Evolutionary conservation across 2,797 vertebrate genomes (phyloP).

Genomic region (Neosilurus mollespiculum): DNA sequence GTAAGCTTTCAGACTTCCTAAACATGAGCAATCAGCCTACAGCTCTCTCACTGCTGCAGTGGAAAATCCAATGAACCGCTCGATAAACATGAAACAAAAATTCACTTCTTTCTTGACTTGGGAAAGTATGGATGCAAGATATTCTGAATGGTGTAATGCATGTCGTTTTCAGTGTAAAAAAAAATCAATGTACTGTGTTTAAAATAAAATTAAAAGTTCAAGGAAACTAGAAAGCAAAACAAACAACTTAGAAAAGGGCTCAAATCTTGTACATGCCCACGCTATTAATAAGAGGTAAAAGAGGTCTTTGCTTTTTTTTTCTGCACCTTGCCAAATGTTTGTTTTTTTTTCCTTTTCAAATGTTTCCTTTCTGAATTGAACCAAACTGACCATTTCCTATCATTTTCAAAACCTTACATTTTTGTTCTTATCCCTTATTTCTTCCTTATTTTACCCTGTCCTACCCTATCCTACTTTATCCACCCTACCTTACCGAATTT

Average conservation of each 20-base stretch:
- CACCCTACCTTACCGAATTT: no score
- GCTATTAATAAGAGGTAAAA: no score
- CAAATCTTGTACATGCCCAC: not conserved
- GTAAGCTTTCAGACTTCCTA: conserved; percentile 66
- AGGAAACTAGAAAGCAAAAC: not conserved
- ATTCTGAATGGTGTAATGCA: no score
- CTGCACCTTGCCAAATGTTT: not conserved
- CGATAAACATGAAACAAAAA: not conserved
- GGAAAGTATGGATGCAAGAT: not conserved
- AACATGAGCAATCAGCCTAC: not conserved
- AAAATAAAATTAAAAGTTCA: not conserved
- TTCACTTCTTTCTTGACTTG: not conserved
- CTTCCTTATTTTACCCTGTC: no score
- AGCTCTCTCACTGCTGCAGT: not conserved
- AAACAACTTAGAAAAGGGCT: not conserved
- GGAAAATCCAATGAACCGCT: not conserved
- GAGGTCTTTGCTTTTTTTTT: no score
- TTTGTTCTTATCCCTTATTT: not conserved
- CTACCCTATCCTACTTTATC: no score
- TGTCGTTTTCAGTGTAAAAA: no score
- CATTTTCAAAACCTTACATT: no score
- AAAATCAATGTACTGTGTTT: no score
- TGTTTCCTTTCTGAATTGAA: not conserved
- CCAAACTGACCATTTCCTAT: not conserved
- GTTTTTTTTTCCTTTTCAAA: not conserved